phyloP scores from a whole-genome alignment of 92 coral and sea anemone genomes.

The Isaurus tuberculatus region DNA sequence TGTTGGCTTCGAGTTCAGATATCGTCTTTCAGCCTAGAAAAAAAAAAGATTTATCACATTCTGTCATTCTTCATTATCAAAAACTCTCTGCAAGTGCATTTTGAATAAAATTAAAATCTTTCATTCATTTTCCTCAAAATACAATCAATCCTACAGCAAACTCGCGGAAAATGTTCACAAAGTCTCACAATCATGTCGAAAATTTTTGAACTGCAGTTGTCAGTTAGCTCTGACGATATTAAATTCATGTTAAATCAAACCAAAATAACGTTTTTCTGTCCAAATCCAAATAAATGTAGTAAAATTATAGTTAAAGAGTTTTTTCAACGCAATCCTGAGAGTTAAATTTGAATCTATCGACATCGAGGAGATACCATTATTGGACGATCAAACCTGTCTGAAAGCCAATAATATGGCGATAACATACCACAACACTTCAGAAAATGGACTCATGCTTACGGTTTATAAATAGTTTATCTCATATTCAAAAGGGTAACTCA shows the following conservation, averaged over 20 bases:
- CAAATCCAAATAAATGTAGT: too few relatives aligned
- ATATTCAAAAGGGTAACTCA: neutral
- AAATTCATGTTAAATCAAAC: too few relatives aligned
- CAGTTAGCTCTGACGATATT: too few relatives aligned
- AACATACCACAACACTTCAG: neutral
- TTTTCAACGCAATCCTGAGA: neutral
- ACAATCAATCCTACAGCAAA: too few relatives aligned
- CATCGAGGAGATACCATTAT: neutral
- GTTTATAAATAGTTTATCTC: neutral
- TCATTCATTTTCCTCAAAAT: too few relatives aligned
- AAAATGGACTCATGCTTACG: neutral
- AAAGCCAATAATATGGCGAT: neutral
- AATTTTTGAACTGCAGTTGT: too few relatives aligned
- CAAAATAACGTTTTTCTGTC: neutral
- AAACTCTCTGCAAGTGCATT: too few relatives aligned
- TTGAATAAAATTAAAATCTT: too few relatives aligned
- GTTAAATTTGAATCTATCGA: neutral
- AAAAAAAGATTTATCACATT: neutral
- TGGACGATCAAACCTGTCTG: neutral
- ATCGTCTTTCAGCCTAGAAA: conserved; percentile 83
- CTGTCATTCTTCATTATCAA: neutral
- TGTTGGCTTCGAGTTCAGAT: conserved; percentile 87
- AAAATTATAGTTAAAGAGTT: neutral
- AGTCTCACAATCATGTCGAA: too few relatives aligned
- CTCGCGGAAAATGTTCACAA: too few relatives aligned